Evolutionary conservation across 2,797 vertebrate genomes (phyloP).

Genomic region (Salmo trutta): DNA sequence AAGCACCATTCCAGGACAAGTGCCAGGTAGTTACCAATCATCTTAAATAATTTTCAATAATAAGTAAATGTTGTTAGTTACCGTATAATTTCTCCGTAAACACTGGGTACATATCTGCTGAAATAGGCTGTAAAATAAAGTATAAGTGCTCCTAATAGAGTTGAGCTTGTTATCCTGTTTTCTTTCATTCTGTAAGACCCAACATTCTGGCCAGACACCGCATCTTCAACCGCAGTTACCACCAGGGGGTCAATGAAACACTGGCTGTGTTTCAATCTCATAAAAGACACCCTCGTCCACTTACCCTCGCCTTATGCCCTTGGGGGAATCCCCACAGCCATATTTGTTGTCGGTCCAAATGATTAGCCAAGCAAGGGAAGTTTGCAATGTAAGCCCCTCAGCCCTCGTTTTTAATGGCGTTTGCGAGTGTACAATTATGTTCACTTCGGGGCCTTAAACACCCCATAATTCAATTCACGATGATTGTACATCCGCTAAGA

Average conservation of each 20-base stretch:
- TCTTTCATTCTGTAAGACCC: conserved; percentile 29
- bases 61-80: background rate
- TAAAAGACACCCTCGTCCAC: too few species aligned
- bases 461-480: too few species aligned
- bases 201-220: conserved; percentile 19
- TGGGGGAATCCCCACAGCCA: too few species aligned
- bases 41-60: background rate
- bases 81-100: background rate
- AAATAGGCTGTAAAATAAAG: background rate
- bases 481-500: too few species aligned
- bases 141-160: background rate
- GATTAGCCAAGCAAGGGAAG: too few species aligned
- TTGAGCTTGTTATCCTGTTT: conserved; percentile 29
- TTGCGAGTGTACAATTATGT: too few species aligned
- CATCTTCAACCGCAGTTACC: conserved; percentile 34
- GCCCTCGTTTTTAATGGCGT: too few species aligned
- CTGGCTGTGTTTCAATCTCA: background rate
- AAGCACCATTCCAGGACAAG: background rate
- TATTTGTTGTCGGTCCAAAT: too few species aligned
- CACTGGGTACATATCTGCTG: background rate
- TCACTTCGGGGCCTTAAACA: too few species aligned
- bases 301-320: too few species aligned
- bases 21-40: background rate
- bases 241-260: conserved; percentile 49
- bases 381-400: too few species aligned